Evolutionary conservation across 35 echinoderm and acorn worm genomes (phyloP).

Genomic region (Strongylocentrotus purpuratus): DNA sequence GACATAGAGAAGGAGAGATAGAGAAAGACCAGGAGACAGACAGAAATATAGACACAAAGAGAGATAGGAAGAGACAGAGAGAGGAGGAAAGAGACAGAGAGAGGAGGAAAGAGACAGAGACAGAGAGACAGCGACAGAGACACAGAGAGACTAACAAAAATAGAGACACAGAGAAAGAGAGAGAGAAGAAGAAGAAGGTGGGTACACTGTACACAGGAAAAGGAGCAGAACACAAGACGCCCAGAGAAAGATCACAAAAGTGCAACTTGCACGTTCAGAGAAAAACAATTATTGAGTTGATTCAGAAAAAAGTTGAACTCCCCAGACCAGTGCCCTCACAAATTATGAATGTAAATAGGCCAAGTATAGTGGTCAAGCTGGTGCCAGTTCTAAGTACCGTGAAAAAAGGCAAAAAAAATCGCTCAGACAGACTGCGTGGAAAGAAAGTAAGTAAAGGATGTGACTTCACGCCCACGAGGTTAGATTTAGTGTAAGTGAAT

Average conservation of each 20-base stretch:
- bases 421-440: not conserved
- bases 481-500: too few relatives aligned
- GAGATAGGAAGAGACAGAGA: not conserved
- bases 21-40: too few relatives aligned
- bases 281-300: slow-evolving; percentile 2
- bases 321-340: not conserved
- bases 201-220: not conserved
- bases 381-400: not conserved
- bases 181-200: too few relatives aligned
- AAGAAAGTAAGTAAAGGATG: not conserved
- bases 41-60: too few relatives aligned
- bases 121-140: too few relatives aligned
- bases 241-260: not conserved
- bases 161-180: too few relatives aligned
- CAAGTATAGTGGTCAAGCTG: not conserved
- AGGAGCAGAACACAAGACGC: not conserved
- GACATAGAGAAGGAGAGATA: too few relatives aligned
- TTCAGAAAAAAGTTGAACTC: slow-evolving; percentile 12
- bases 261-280: not conserved
- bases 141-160: too few relatives aligned
- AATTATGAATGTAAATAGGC: not conserved
- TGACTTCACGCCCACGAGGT: not conserved
- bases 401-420: not conserved
- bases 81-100: not conserved
- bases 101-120: too few relatives aligned